Percentiles rank a stretch among this genome's conserved stretches.
Conservation (phyloP, 2,113 vertebrate species). For the Naja naja region DNA sequence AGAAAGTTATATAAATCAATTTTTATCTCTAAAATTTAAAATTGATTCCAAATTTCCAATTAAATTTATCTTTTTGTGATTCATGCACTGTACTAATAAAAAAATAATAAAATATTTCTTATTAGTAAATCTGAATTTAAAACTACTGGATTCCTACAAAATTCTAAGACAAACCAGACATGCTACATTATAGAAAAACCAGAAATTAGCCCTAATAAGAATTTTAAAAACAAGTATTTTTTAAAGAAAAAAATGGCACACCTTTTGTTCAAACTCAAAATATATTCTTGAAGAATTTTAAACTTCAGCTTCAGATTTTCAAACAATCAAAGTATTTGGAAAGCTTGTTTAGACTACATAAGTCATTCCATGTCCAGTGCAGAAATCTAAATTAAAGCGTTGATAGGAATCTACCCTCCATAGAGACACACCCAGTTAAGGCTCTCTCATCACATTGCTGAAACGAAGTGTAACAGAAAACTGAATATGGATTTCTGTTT, state of each 20-base stretch:
- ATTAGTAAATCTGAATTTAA: not conserved
- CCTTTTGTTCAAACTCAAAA: not conserved
- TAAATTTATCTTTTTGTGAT: not conserved
- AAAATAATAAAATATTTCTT: not conserved
- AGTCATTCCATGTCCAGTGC: not conserved
- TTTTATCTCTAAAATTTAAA: not conserved
- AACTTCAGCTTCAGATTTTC: not conserved
- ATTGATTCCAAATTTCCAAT: not conserved
- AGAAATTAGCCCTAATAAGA: not conserved
- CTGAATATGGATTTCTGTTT: not conserved
- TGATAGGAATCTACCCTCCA: not conserved
- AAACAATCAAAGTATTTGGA: not conserved
- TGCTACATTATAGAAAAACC: not conserved
- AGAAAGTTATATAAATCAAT: not conserved
- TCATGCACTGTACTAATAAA: not conserved
- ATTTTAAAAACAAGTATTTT: not conserved
- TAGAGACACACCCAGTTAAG: not conserved
- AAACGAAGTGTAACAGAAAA: not conserved
- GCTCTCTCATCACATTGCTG: not conserved
- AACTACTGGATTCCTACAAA: not conserved
- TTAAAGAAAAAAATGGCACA: not conserved
- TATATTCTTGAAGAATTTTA: not conserved
- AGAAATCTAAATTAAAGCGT: not conserved
- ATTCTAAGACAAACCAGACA: not conserved
- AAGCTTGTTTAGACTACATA: not conserved